Evolutionary conservation across 2,888 invertebrate species (phyloP), one percentile per base, ranked within the genome.

Genomic region (Tetheella fluctuosa): DNA sequence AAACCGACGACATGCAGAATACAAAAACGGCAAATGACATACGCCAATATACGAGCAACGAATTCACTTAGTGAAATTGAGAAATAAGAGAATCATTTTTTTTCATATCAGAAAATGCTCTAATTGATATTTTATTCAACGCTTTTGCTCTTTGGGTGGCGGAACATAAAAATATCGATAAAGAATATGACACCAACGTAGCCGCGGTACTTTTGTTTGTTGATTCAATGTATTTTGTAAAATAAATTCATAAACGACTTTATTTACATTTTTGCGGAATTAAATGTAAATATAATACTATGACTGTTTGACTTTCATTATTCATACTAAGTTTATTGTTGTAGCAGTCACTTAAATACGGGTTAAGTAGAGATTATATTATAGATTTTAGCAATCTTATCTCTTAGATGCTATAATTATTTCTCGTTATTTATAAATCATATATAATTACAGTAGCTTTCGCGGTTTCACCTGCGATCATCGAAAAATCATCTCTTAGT

Each of bases 81-180:
- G 90, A 92, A 88, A 85, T 91, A 87, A 90, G 90, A 80, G 79
- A 73, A 81, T 79, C 80, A 81, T 84, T 88, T 34, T 88, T 86
- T 81, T 81, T 77, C 73, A 70, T 76, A 64, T 71, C 79, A 84
- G 86, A 89, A 88, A 84, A 74, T 86, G 83, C 83, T 89, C 89
- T 90, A 91, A 92, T 92, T 92, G 90, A 91, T 90, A 91, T 90
- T 90, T 90, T 87, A 90, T 89, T 88, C 90, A 88, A 82, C 83
- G 84, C 83, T 84, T 85, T 82, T 80, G 80, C 90, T 85, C 83
- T 78, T 82, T 92, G 92, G 92, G 92, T 92, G 92, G 92, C 86
- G 78, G 76, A 69, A 80, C 80, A 81, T 85, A 82, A 85, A 85
- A 86, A 86, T 84, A 86, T 83, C 83, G 81, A 81, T 83, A 86